Base-by-base conservation (phyloP, 2,888 invertebrate species). In the Onchidella celtica region DNA sequence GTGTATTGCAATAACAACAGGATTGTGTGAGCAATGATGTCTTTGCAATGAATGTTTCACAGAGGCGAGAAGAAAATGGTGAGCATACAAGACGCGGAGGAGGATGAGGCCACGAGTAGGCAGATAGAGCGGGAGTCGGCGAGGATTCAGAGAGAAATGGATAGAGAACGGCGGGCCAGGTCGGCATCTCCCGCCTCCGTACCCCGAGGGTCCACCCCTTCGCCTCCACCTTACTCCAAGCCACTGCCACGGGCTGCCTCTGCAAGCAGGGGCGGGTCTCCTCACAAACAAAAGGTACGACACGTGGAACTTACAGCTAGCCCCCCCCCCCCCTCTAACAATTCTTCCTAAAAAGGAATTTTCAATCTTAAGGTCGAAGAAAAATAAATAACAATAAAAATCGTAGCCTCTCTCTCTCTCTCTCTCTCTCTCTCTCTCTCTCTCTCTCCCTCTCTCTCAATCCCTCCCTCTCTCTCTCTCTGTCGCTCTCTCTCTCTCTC, bases 141-240 rank as follows among this genome's bases (percentile, higher is more conserved):
- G 47, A 84, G 87, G 57, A 91, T 90, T 34, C 88, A 84, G 79
- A 83, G 86, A 29, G 91, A 91, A 85, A 87, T 90, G 86, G 91
- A 91, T 59, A 81, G 83, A 65, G 91, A 91, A 82, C 63, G 92
- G 34, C 81, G 88, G 21, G 74, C 87, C 17, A 86, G 86, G 61
- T 88, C 88, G 3, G 82, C 78, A 36, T 86, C 88, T 14, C 87
- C 88, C 27, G 29, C 47, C 9, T 81, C 87, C n/a, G 85, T 87
- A 27, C 27, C 40, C 2, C 79, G 81, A 11, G 73, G 47, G 14
- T 34, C 68, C 55, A 34, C 40, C 21, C 34, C 61, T n/a, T 82
- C 82, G 17, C 80, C 72, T 3, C 65, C 40, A 0, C 29, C 32
- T 2, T 6, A 29, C 9, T 27, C 70, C 3, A 65, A 21, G n/a